Percentiles rank a stretch among this genome's conserved stretches.
phyloP scores from a whole-genome alignment of 2,113 vertebrate genomes.

The Chelonoidis abingdonii region DNA sequence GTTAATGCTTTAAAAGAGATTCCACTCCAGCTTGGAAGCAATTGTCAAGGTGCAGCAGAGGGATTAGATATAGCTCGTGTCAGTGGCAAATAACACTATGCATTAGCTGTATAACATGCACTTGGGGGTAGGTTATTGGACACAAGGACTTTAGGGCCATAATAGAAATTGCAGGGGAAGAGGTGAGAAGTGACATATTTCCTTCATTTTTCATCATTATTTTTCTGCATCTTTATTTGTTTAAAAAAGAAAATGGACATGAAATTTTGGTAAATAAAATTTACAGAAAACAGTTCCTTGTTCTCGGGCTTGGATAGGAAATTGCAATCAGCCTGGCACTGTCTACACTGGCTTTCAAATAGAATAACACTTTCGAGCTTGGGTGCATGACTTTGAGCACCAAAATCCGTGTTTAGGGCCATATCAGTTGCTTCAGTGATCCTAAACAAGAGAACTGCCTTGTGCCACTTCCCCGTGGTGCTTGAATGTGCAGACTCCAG shows the following conservation, averaged over 20 bases:
- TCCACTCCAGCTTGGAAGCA: not conserved
- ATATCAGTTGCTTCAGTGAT: fast-evolving
- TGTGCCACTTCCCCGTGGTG: fast-evolving
- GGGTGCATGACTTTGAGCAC: not conserved
- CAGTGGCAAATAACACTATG: too few species aligned
- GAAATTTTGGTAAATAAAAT: fast-evolving
- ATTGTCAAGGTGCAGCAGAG: too few species aligned
- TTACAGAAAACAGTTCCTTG: too few species aligned
- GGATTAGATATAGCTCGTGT: not conserved
- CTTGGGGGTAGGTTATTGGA: not conserved
- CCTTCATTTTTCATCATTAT: fast-evolving
- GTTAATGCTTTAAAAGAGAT: not conserved
- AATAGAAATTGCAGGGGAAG: not conserved
- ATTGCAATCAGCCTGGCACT: fast-evolving
- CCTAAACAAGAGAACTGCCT: not conserved
- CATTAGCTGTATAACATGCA: not conserved
- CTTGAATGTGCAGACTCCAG: not conserved
- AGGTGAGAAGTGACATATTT: not conserved
- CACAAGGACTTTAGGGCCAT: not conserved
- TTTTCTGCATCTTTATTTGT: not conserved
- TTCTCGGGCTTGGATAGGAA: not conserved
- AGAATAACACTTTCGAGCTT: fast-evolving
- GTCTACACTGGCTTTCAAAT: fast-evolving
- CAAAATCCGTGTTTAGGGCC: not conserved
- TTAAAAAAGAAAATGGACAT: not conserved